Percentiles rank a stretch among this genome's conserved stretches.
Evolutionary conservation across 2,113 vertebrate genomes (phyloP).

Genomic region (Esox niger): DNA sequence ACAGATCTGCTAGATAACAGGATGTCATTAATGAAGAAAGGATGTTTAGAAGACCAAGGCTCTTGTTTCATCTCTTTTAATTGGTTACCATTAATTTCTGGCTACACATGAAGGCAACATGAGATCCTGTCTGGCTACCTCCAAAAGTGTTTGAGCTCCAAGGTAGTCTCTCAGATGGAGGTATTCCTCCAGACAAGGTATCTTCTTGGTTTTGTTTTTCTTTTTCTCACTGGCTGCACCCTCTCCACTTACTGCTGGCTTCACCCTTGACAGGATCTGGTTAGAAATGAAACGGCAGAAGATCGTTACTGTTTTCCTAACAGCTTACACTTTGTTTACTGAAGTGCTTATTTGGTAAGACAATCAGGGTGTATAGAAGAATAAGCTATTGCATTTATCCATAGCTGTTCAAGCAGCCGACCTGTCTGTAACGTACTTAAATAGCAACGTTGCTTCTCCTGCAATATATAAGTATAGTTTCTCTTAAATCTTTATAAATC

Average conservation of each 20-base stretch:
- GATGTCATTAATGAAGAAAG: too few relatives aligned
- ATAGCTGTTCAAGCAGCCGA: too few relatives aligned
- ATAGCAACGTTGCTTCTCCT: too few relatives aligned
- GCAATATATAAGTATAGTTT: too few relatives aligned
- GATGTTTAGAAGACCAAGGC: too few relatives aligned
- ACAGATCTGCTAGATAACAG: too few relatives aligned
- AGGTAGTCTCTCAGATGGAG: constrained; percentile 87
- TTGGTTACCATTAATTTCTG: too few relatives aligned
- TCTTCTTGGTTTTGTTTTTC: constrained; percentile 83
- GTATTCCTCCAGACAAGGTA: constrained; percentile 85
- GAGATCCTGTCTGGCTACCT: constrained; percentile 68
- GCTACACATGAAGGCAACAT: not conserved
- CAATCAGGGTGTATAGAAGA: not conserved
- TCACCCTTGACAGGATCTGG: constrained; percentile 92
- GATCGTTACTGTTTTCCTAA: not conserved
- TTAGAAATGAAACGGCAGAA: not conserved
- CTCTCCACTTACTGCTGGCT: constrained; percentile 84
- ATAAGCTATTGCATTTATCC: too few relatives aligned
- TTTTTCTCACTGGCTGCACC: constrained; percentile 64
- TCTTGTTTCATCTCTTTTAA: not conserved
- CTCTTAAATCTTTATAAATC: too few relatives aligned
- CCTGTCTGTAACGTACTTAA: too few relatives aligned
- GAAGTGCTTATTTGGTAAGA: not conserved
- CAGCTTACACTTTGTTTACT: not conserved
- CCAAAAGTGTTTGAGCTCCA: constrained; percentile 86